Conservation (phyloP, 2,888 invertebrate genomes). For the Dascillus cervinus region DNA sequence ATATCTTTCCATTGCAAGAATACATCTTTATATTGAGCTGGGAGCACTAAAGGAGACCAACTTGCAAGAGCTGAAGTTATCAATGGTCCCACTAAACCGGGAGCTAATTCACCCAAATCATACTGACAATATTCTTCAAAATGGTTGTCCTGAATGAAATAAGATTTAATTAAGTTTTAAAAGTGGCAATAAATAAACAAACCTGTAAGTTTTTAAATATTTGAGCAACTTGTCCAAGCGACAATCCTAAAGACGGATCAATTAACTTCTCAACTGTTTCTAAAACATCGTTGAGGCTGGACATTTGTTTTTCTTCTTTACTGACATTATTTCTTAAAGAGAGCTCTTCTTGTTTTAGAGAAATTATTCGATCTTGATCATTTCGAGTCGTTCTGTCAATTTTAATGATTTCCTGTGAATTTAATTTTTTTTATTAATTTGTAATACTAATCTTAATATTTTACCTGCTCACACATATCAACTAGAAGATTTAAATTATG, state of each 20-base stretch:
- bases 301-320: constrained; percentile 66
- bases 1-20: constrained; percentile 66
- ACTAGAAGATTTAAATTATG: constrained; percentile 89
- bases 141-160: constrained; percentile 49
- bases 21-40: constrained; percentile 55
- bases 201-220: constrained; percentile 52
- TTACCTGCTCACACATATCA: constrained; percentile 84
- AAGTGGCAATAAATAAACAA: no score
- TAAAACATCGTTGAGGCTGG: constrained; percentile 63
- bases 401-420: constrained; percentile 70
- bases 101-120: constrained; percentile 74
- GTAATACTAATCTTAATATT: constrained; percentile 4
- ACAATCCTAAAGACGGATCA: constrained; percentile 46
- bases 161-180: constrained; percentile 3
- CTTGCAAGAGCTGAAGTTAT: constrained; percentile 63
- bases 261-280: constrained; percentile 56
- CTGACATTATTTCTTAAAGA: constrained; percentile 58
- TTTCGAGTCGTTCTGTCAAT: constrained; percentile 71
- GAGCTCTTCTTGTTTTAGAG: constrained; percentile 71
- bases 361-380: constrained; percentile 70
- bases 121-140: constrained; percentile 76
- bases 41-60: constrained; percentile 73
- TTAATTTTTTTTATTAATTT: constrained; percentile 6
- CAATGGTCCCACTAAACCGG: constrained; percentile 76
- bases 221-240: constrained; percentile 51